Conservation (phyloP, 37 sponge, comb jelly and placozoan genomes). For the Geodia barretti region DNA sequence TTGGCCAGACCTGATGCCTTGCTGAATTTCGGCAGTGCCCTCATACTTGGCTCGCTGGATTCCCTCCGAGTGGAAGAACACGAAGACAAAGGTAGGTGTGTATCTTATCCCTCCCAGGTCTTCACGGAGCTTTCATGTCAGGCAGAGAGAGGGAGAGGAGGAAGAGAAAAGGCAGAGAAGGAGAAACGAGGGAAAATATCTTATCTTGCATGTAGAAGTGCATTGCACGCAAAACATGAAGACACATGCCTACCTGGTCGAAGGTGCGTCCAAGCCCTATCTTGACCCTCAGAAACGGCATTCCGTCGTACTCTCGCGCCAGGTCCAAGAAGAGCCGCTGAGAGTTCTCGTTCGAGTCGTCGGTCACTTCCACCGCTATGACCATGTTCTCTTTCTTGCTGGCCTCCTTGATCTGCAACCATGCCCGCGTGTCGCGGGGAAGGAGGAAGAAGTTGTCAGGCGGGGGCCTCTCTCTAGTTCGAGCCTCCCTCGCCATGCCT, state of each 20-base stretch:
- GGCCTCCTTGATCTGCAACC: conserved; percentile 40
- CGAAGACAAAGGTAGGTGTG: conserved; percentile 49
- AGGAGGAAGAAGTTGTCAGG: conserved; percentile 73
- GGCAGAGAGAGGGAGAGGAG: background rate
- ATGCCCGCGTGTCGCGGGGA: conserved; percentile 36
- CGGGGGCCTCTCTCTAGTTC: conserved; percentile 30
- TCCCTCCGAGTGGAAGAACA: conserved; percentile 26
- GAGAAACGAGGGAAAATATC: background rate
- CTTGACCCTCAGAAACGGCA: conserved; percentile 44
- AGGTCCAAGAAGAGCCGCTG: conserved; percentile 34
- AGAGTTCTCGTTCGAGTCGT: conserved; percentile 10
- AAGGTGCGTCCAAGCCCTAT: conserved; percentile 42
- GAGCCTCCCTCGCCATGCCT: conserved; percentile 37
- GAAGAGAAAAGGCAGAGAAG: background rate
- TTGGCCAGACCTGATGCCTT: conserved; percentile 23
- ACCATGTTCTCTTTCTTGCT: conserved; percentile 72
- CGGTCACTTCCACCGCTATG: conserved; percentile 54
- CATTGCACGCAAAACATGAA: background rate
- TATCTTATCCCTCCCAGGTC: conserved; percentile 54
- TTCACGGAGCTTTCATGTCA: conserved; percentile 58
- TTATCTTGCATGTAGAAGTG: background rate
- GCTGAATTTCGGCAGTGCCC: conserved; percentile 38
- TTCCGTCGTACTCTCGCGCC: conserved; percentile 52
- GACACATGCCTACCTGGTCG: conserved; percentile 35
- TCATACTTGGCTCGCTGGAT: conserved; percentile 32